Evolutionary conservation across 1,140 invertebrate genomes (phyloP).

Genomic region (Euura saliciscinereae): DNA sequence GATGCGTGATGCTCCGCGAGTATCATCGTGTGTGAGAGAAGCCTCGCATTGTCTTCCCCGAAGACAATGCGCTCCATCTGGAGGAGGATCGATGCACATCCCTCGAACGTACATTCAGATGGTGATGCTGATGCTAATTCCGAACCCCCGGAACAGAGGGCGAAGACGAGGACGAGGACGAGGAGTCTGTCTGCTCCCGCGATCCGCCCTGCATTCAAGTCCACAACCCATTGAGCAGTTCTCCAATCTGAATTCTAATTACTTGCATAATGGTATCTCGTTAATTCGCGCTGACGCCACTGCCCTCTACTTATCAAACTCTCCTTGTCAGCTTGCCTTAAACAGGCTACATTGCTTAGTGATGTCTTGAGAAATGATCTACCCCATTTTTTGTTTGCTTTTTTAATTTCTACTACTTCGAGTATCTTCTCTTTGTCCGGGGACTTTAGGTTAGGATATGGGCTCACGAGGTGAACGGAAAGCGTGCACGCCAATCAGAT

Average conservation of each 20-base stretch:
- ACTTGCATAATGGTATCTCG: background rate
- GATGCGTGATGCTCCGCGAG: background rate
- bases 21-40: too few species aligned
- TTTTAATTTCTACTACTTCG: background rate
- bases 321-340: too few species aligned
- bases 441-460: too few species aligned
- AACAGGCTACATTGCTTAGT: too few species aligned
- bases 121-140: background rate
- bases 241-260: constrained; percentile 3
- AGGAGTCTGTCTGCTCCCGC: background rate
- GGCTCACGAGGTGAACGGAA: too few species aligned
- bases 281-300: background rate
- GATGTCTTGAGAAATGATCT: too few species aligned
- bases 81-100: background rate
- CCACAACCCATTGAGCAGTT: background rate
- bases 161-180: background rate
- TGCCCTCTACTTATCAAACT: background rate
- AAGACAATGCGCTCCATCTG: background rate
- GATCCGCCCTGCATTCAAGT: constrained; percentile 4
- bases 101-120: background rate
- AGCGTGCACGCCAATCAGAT: too few species aligned
- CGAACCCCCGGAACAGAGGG: background rate
- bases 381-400: too few species aligned
- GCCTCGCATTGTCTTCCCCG: background rate
- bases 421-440: background rate